These are phyloP conservation scores for Halesus radiatus DNA, from an alignment of 1,140 invertebrate genomes.

Conservation along the genomic window DNA sequence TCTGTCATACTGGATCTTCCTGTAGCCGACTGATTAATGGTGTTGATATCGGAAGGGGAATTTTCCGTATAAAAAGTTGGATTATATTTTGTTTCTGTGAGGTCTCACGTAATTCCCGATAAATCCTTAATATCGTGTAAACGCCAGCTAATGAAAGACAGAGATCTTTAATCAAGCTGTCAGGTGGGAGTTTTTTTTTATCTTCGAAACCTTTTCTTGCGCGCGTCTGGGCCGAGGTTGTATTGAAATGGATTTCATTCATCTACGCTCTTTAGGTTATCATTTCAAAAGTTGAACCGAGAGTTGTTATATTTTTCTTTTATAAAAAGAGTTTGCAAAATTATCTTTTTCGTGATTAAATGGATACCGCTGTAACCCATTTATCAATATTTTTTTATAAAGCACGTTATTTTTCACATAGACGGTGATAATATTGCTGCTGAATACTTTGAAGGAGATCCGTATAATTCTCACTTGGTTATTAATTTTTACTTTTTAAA, in stretches of 20 bases:
- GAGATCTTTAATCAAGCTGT: constrained; percentile 5
- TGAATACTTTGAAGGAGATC: no score
- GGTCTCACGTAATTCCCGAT: background rate
- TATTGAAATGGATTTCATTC: background rate
- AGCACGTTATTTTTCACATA: no score
- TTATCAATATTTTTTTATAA: no score
- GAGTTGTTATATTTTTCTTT: no score
- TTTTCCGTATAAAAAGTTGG: background rate
- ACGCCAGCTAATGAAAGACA: background rate
- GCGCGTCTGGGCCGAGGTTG: background rate
- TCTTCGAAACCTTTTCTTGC: background rate
- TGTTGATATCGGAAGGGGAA: constrained; percentile 1
- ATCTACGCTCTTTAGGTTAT: no score
- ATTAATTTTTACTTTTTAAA: no score
- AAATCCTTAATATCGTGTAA: constrained; percentile 12
- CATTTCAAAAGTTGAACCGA: no score
- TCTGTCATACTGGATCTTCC: constrained; percentile 1
- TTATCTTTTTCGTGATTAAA: no score
- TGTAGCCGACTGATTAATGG: constrained; percentile 20
- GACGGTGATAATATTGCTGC: no score
- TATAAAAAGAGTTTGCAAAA: no score
- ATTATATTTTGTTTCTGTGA: constrained; percentile 3
- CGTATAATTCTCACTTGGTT: no score
- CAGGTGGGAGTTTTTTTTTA: background rate
- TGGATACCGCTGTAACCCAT: no score